Conservation (phyloP, 2,113 vertebrate species). For the Xiphophorus hellerii region DNA sequence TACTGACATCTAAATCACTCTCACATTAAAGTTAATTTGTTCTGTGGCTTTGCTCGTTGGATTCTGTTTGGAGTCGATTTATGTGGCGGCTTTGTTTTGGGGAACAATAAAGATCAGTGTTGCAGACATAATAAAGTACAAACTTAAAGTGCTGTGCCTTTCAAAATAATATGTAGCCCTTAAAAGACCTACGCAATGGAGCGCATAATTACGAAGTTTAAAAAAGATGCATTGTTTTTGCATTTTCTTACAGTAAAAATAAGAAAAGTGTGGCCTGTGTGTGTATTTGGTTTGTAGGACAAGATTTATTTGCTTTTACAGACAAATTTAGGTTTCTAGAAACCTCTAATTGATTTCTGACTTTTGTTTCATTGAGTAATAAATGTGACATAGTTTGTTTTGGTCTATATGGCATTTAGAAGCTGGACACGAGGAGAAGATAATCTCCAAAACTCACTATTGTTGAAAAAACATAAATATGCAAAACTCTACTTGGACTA, state of each 20-base stretch:
- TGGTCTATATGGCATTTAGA: no score
- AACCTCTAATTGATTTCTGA: no score
- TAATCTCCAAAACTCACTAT: no score
- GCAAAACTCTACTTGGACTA: no score
- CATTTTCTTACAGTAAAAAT: not conserved
- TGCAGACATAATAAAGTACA: not conserved
- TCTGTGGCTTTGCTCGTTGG: slow-evolving; percentile 58
- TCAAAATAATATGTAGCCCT: not conserved
- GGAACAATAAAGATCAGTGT: not conserved
- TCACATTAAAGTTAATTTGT: slow-evolving; percentile 70
- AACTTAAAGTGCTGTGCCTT: not conserved
- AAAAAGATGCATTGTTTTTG: not conserved
- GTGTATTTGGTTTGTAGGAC: not conserved
- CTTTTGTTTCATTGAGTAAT: no score
- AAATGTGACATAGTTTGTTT: no score
- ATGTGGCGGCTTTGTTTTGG: not conserved
- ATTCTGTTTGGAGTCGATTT: slow-evolving; percentile 13
- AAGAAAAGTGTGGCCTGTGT: not conserved
- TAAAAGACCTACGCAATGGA: not conserved
- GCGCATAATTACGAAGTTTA: not conserved
- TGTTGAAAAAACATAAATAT: no score
- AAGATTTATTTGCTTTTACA: not conserved
- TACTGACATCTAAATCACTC: slow-evolving; percentile 55
- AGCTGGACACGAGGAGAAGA: no score
- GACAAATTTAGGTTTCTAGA: no score